Base-by-base conservation (phyloP, 2,797 vertebrate genomes). In the Setipinna tenuifilis region DNA sequence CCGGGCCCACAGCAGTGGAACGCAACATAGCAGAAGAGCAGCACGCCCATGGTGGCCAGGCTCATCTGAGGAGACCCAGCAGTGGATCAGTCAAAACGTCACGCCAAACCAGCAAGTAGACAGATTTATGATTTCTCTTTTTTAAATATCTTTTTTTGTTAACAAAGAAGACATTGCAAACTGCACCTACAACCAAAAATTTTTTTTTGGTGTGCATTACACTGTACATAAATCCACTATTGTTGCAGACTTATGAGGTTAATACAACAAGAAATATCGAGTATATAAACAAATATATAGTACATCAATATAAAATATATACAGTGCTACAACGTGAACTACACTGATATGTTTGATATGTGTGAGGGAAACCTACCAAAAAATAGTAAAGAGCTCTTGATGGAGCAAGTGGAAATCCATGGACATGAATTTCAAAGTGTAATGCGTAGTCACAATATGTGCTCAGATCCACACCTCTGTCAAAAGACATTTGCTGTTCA, bases 361-460 rank as follows among this genome's bases (percentile, higher is more conserved):
- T 41, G 35, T 19, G 71, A 21, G 17, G 9, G 17, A 44, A 2
- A 19, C 68, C 14, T 78, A 78, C 71, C 71, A 78, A 19, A 19
- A 78, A 41, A 25, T 44, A 78, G 14, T 78, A 78, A 41, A 78
- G 35, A 11, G 31, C 35, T 44, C 71, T 78, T 78, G 31, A 21
- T 78, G 71, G 71, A 78, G 35, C 31, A 78, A 78, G 71, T 21
- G 50, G 71, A 78, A 85, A 78, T 25, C 68, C 84, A 85, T 81
- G 84, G 14, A 85, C 54, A 16, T 58, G 71, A 57, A 85, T 58
- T 46, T 71, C 61, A 71, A 86, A 86, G 25, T 48, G 85, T 23
- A 82, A 46, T 54, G 85, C 31, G 50, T 86, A 86, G 62, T 75
- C 62, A 25, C 85, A 86, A 48, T 83, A 86, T 82, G 71, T 59